Percentiles rank a stretch among this genome's conserved stretches.
Evolutionary conservation across 1,140 invertebrate species (phyloP).

Genomic region (Cotesia glomerata): DNA sequence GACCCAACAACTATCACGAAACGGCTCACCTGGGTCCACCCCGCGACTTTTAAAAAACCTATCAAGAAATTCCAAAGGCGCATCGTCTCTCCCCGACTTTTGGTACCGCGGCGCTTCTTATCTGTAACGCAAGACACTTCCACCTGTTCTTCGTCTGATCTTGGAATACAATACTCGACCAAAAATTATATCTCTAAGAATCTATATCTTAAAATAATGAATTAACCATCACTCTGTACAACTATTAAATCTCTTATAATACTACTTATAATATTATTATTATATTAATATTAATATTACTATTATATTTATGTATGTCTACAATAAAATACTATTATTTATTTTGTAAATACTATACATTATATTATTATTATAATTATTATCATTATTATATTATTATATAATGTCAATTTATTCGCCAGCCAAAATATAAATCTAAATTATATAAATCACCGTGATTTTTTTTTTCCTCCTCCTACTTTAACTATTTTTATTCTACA

Average conservation of each 20-base stretch:
- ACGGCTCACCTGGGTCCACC: slow-evolving; percentile 35
- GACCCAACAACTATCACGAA: slow-evolving; percentile 27
- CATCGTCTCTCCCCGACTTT: slow-evolving; percentile 14
- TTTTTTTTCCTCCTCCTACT: background rate
- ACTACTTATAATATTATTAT: slow-evolving; percentile 7
- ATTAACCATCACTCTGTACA: background rate
- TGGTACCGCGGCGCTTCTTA: slow-evolving; percentile 32
- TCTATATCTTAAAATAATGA: no score
- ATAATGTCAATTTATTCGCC: slow-evolving; percentile 39
- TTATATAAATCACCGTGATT: slow-evolving; percentile 38
- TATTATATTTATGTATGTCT: slow-evolving; percentile 34
- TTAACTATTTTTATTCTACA: no score
- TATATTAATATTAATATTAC: slow-evolving; percentile 35
- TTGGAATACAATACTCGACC: slow-evolving; percentile 15
- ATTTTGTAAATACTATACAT: slow-evolving; percentile 54
- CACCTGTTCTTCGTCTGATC: background rate
- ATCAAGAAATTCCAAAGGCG: slow-evolving; percentile 3
- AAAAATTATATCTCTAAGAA: background rate
- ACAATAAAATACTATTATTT: slow-evolving; percentile 44
- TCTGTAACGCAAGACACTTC: slow-evolving; percentile 25
- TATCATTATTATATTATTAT: slow-evolving; percentile 49
- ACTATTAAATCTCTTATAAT: slow-evolving; percentile 21
- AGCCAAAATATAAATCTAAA: slow-evolving; percentile 41
- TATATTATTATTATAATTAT: slow-evolving; percentile 32
- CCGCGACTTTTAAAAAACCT: background rate